These are phyloP conservation scores for Mallotus villosus DNA, from an alignment of 2,797 vertebrate species.

Conservation along the genomic window DNA sequence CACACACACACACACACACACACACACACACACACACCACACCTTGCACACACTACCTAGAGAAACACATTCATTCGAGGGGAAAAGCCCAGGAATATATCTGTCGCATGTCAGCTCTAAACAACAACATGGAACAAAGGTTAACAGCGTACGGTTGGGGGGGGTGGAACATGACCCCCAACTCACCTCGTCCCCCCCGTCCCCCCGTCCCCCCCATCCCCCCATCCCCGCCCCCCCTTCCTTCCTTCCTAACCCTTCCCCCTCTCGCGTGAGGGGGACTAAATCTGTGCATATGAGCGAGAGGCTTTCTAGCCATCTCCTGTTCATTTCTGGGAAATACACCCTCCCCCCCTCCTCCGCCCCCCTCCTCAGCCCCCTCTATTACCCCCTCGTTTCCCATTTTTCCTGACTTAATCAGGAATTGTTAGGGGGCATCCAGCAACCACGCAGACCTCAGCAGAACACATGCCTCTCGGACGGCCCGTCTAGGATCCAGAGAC, in stretches of 20 bases:
- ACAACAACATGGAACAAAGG: neutral
- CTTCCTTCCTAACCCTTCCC: conserved; percentile 30
- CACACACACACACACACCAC: too few species aligned
- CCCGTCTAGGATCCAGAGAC: too few species aligned
- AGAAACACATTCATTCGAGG: neutral
- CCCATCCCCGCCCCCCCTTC: conserved; percentile 32
- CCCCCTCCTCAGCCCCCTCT: conserved; percentile 26
- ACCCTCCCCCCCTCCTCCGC: conserved; percentile 63
- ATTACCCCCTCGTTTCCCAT: conserved; percentile 53
- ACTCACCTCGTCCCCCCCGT: conserved; percentile 48
- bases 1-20: too few species aligned
- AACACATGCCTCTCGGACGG: conserved; percentile 63
- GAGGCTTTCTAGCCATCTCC: conserved; percentile 69
- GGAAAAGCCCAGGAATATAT: neutral
- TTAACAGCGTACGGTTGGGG: conserved; percentile 21
- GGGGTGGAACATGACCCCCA: conserved; percentile 47
- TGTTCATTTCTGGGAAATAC: conserved; percentile 78
- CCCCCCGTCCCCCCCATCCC: conserved; percentile 10
- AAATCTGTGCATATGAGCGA: conserved; percentile 55
- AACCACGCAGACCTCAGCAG: conserved; percentile 71
- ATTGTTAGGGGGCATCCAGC: conserved; percentile 67
- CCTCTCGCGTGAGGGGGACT: conserved; percentile 57
- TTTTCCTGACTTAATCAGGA: conserved; percentile 68
- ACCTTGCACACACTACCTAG: neutral
- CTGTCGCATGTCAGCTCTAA: conserved; percentile 8